A percentile compares a stretch with the other conserved stretches of the same genome.
Evolutionary conservation across 2,888 invertebrate species (phyloP).

Genomic region (Prosapia bicincta): DNA sequence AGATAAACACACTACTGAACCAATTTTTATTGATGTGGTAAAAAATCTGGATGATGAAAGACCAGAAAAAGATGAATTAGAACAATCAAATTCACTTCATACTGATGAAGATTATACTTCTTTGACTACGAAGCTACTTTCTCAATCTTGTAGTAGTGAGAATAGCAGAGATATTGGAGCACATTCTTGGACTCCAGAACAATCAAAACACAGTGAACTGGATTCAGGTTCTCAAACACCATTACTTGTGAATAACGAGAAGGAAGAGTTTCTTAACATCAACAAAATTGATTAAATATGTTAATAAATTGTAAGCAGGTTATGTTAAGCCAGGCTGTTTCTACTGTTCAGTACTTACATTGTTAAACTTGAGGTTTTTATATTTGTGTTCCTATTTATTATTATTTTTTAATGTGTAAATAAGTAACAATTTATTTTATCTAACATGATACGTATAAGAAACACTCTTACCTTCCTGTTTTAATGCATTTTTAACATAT

Average conservation of each 20-base stretch:
- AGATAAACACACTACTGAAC: constrained; percentile 35
- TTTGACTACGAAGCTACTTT: constrained; percentile 2
- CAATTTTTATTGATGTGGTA: constrained; percentile 38
- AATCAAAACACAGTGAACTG: constrained; percentile 31
- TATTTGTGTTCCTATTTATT: not conserved
- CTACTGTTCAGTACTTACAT: not conserved
- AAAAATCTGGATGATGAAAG: constrained; percentile 32
- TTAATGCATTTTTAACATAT: too few relatives aligned
- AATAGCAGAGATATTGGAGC: not conserved
- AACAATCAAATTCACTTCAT: constrained; percentile 34
- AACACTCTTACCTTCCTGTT: not conserved
- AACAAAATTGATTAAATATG: not conserved
- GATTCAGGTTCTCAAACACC: constrained; percentile 38
- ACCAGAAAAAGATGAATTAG: constrained; percentile 6
- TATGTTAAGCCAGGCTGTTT: not conserved
- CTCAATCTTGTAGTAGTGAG: not conserved
- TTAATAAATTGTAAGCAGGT: not conserved
- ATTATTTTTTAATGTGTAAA: not conserved
- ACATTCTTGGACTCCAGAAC: constrained; percentile 19
- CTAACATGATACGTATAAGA: not conserved
- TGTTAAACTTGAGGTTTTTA: not conserved
- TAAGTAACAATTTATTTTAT: not conserved
- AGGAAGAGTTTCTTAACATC: not conserved
- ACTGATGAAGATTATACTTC: constrained; percentile 36
- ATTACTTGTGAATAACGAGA: constrained; percentile 29